A percentile compares a stretch with the other conserved stretches of the same genome.
These are phyloP conservation scores for Eclectus roratus DNA, from an alignment of 2,113 vertebrate genomes.

Conservation along the genomic window DNA sequence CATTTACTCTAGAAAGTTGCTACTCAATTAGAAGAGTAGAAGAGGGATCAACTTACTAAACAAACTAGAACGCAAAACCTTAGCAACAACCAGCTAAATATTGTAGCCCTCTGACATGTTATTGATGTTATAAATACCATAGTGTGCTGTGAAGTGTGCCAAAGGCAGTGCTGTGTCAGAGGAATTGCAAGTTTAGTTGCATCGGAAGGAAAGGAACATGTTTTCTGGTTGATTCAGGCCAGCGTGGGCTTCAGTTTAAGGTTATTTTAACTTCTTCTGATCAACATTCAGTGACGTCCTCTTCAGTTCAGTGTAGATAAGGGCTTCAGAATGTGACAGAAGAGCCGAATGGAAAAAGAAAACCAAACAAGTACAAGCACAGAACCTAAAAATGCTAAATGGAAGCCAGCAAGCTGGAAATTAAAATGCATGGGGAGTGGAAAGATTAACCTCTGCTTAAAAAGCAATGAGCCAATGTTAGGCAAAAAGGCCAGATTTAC, in stretches of 20 bases:
- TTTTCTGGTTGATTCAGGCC: neutral
- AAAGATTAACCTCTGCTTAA: neutral
- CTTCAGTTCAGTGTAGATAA: neutral
- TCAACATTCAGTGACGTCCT: neutral
- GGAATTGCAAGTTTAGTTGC: neutral
- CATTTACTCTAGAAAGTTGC: neutral
- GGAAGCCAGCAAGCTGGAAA: neutral
- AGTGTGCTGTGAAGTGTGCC: neutral
- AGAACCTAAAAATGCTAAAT: neutral
- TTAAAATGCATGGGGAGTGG: neutral
- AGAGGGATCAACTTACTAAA: neutral
- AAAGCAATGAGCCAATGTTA: neutral
- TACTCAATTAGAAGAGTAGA: neutral
- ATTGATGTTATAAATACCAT: neutral
- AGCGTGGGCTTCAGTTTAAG: neutral
- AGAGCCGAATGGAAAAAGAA: neutral
- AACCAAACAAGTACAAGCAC: neutral
- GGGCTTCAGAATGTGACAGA: neutral
- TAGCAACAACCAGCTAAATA: constrained; percentile 36
- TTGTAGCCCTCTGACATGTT: neutral
- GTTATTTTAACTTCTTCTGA: neutral
- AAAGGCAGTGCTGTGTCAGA: neutral
- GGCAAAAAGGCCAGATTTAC: neutral
- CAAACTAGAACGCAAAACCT: neutral
- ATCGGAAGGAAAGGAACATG: neutral